These are phyloP conservation scores for Chaetogeoica ovagalla DNA, from an alignment of 2,888 invertebrate species.

Conservation along the genomic window DNA sequence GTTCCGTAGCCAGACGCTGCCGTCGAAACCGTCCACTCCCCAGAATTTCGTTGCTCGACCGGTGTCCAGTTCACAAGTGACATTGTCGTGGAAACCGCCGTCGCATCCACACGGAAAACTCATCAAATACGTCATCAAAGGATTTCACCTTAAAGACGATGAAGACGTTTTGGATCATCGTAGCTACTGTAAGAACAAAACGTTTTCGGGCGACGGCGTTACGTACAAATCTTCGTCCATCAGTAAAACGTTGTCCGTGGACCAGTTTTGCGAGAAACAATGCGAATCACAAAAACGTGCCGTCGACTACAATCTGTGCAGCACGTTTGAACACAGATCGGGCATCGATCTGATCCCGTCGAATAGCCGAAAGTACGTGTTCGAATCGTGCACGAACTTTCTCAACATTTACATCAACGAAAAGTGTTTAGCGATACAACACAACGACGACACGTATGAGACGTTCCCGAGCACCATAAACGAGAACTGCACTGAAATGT, in stretches of 20 bases:
- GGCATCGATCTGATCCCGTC: slow-evolving; percentile 25
- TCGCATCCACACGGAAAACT: slow-evolving; percentile 66
- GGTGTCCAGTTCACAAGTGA: slow-evolving; percentile 60
- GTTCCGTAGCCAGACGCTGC: slow-evolving; percentile 62
- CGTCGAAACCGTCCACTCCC: slow-evolving; percentile 60
- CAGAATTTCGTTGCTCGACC: slow-evolving; percentile 59
- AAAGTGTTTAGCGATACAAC: slow-evolving; percentile 23
- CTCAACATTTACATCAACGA: slow-evolving; percentile 22
- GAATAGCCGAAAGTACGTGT: slow-evolving; percentile 5
- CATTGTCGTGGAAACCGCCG: slow-evolving; percentile 68
- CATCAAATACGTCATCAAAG: slow-evolving; percentile 63
- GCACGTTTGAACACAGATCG: slow-evolving; percentile 27
- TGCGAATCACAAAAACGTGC: slow-evolving; percentile 24
- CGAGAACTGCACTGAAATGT: slow-evolving; percentile 30
- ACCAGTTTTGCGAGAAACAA: slow-evolving; percentile 2
- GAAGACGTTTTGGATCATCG: slow-evolving; percentile 55
- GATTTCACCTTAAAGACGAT: slow-evolving; percentile 58
- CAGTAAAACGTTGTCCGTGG: background rate
- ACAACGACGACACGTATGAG: slow-evolving; percentile 1
- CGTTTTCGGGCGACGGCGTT: background rate
- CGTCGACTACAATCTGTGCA: slow-evolving; percentile 10
- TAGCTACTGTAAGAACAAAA: slow-evolving; percentile 57
- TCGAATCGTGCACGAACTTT: slow-evolving; percentile 39
- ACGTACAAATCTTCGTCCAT: background rate
- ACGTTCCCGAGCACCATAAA: slow-evolving; percentile 1